Percentiles rank a stretch among this genome's conserved stretches.
These are phyloP conservation scores for Pseudomyrmex gracilis DNA, from an alignment of 1,140 invertebrate species.

Conservation along the genomic window DNA sequence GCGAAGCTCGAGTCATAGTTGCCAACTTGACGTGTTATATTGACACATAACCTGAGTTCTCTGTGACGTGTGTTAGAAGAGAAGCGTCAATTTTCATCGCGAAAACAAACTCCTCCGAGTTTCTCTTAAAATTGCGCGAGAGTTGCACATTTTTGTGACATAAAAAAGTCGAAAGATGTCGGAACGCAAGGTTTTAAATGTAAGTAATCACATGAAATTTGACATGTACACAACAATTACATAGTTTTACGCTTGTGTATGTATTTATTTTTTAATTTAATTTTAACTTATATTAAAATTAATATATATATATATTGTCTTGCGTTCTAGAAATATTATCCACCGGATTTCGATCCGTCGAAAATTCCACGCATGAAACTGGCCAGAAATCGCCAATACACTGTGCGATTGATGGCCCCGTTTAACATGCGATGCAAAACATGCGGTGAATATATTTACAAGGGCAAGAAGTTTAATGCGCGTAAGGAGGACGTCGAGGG, in stretches of 20 bases:
- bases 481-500: conserved; percentile 99
- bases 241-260: background rate
- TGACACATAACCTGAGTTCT: no score
- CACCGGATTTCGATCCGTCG: conserved; percentile 99
- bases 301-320: conserved; percentile 57
- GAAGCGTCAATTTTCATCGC: no score
- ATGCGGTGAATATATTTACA: conserved; percentile 99
- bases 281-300: background rate
- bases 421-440: conserved; percentile 99
- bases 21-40: no score
- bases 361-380: conserved; percentile 99
- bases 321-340: conserved; percentile 98
- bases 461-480: conserved; percentile 99
- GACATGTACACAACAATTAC: conserved; percentile 16
- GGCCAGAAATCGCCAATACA: conserved; percentile 98
- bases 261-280: background rate
- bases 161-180: conserved; percentile 88
- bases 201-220: conserved; percentile 87
- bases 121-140: no score
- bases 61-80: no score
- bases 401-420: conserved; percentile 98
- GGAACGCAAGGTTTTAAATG: conserved; percentile 96
- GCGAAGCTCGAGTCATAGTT: no score
- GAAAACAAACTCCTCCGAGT: no score
- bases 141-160: no score